These are phyloP conservation scores for Ichneumoninae sp. DNA, from an alignment of 2,888 invertebrate species.

Conservation along the genomic window DNA sequence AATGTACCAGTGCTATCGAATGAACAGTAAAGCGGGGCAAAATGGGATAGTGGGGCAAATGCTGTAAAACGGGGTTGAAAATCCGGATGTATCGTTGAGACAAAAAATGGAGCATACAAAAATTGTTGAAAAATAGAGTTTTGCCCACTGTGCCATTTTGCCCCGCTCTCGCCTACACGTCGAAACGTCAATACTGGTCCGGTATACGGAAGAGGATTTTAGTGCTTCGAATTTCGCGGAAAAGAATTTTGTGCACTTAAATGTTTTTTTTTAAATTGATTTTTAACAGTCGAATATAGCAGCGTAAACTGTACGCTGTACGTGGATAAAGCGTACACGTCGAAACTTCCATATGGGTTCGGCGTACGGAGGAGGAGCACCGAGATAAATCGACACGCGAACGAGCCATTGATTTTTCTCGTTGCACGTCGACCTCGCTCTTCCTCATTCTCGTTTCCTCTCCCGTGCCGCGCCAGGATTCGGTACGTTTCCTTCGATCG, in stretches of 20 bases:
- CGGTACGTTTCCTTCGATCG: constrained; percentile 70
- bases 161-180: no score
- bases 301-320: background rate
- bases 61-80: no score
- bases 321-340: background rate
- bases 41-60: no score
- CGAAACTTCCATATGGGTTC: background rate
- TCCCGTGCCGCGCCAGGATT: constrained; percentile 68
- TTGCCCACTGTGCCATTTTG: no score
- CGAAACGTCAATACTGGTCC: no score
- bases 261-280: background rate
- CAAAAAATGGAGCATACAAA: no score
- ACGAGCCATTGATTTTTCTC: constrained; percentile 63
- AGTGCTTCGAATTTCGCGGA: no score
- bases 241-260: background rate
- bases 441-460: constrained; percentile 21
- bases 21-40: no score
- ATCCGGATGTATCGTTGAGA: no score
- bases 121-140: no score
- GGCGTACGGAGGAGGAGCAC: constrained; percentile 14
- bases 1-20: no score
- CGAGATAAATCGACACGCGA: constrained; percentile 56
- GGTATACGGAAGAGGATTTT: no score
- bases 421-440: constrained; percentile 36
- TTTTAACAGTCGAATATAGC: background rate